A percentile compares a stretch with the other conserved stretches of the same genome.
These are phyloP conservation scores for Drosophila affinis DNA, from an alignment of 2,888 invertebrate genomes.

Conservation along the genomic window DNA sequence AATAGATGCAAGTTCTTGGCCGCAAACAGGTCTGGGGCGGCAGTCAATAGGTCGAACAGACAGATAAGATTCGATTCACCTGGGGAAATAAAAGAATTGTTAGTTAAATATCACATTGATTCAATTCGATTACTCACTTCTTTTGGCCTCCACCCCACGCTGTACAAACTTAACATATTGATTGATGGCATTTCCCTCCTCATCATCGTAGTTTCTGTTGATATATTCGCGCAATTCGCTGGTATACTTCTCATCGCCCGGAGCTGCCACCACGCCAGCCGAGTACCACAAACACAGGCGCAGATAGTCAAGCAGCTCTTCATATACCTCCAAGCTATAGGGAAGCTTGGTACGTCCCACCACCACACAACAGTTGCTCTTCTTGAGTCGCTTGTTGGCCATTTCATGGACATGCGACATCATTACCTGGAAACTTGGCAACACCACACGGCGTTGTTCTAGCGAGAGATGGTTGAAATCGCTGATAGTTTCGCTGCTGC, in stretches of 20 bases:
- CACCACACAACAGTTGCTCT: slow-evolving; percentile 86
- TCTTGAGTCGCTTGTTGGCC: slow-evolving; percentile 86
- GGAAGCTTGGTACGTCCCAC: slow-evolving; percentile 89
- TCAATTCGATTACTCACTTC: slow-evolving; percentile 85
- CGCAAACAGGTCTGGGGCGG: slow-evolving; percentile 89
- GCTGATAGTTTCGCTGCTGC: slow-evolving; percentile 66
- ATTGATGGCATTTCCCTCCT: slow-evolving; percentile 86
- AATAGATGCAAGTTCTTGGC: slow-evolving; percentile 85
- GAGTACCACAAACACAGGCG: slow-evolving; percentile 90
- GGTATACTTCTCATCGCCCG: slow-evolving; percentile 85
- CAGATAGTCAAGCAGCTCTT: slow-evolving; percentile 90
- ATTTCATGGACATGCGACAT: slow-evolving; percentile 89
- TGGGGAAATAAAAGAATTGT: slow-evolving; percentile 26
- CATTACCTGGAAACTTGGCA: slow-evolving; percentile 90
- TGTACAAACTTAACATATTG: slow-evolving; percentile 89
- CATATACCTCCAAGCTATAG: slow-evolving; percentile 88
- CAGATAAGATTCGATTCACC: slow-evolving; percentile 86
- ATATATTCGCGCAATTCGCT: slow-evolving; percentile 88
- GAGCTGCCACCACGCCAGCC: slow-evolving; percentile 86
- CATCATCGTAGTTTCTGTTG: slow-evolving; percentile 85
- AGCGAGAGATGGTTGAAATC: slow-evolving; percentile 80
- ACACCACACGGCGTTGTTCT: slow-evolving; percentile 84
- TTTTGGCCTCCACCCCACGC: slow-evolving; percentile 87
- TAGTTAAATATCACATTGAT: not conserved
- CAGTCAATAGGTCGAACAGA: slow-evolving; percentile 93